Conservation (phyloP, 2,888 invertebrate species). For the Pterostichus madidus region DNA sequence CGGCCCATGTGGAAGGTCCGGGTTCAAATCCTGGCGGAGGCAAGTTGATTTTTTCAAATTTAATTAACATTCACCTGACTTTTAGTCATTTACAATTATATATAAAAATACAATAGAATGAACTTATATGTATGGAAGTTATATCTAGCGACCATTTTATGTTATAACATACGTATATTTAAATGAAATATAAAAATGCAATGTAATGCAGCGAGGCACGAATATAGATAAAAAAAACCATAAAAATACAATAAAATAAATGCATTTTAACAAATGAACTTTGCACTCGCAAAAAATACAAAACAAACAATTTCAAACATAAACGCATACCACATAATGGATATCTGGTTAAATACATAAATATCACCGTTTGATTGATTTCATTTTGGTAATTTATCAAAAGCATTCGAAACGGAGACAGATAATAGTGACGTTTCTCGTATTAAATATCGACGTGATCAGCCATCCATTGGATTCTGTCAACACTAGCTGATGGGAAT, state of each 20-base stretch:
- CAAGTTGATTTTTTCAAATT: no score
- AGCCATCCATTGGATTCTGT: conserved; percentile 25
- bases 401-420: conserved; percentile 17
- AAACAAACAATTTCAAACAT: not conserved
- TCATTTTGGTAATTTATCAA: conserved; percentile 44
- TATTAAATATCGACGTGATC: conserved; percentile 43
- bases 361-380: conserved; percentile 38
- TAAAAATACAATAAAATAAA: not conserved
- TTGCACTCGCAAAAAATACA: not conserved
- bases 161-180: no score
- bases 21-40: no score
- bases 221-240: not conserved
- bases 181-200: no score
- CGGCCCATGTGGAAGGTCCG: no score
- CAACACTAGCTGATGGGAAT: conserved; percentile 2
- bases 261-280: not conserved
- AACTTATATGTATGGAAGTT: no score
- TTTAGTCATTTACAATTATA: no score
- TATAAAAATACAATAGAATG: no score
- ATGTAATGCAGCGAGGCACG: no score
- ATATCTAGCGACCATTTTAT: no score
- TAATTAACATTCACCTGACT: no score
- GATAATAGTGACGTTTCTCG: conserved; percentile 49
- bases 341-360: conserved; percentile 23
- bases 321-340: conserved; percentile 6